A percentile compares a stretch with the other conserved stretches of the same genome.
These are phyloP conservation scores for Crotalus helleri DNA, from an alignment of 2,113 vertebrate species.

Conservation along the genomic window DNA sequence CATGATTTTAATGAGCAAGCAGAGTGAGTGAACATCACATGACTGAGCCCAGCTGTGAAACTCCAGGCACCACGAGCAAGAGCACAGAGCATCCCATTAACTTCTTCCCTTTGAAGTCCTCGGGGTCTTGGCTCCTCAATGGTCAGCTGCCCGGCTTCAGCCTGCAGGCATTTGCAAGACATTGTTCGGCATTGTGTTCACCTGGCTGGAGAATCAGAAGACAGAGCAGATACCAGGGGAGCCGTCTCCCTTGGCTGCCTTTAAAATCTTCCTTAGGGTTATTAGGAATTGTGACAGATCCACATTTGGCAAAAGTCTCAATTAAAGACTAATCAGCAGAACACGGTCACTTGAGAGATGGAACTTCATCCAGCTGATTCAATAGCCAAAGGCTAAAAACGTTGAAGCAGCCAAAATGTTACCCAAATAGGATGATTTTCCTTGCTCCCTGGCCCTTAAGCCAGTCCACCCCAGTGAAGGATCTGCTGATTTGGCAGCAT, in stretches of 20 bases:
- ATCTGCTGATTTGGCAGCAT: slow-evolving; percentile 48
- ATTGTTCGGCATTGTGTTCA: slow-evolving; percentile 27
- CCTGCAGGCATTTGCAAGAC: slow-evolving; percentile 24
- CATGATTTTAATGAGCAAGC: slow-evolving; percentile 19
- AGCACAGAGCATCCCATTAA: slow-evolving; percentile 22
- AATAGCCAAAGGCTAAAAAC: slow-evolving; percentile 68
- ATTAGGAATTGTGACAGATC: slow-evolving; percentile 58
- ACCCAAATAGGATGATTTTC: slow-evolving; percentile 67
- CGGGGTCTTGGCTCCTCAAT: not conserved
- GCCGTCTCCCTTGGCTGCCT: slow-evolving; percentile 40
- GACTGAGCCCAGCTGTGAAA: not conserved
- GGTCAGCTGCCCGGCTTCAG: slow-evolving; percentile 14
- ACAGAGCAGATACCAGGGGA: slow-evolving; percentile 25
- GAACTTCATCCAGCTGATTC: slow-evolving; percentile 58
- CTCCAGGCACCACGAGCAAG: not conserved
- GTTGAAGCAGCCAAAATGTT: slow-evolving; percentile 63
- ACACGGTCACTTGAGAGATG: slow-evolving; percentile 60
- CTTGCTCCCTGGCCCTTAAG: slow-evolving; percentile 7
- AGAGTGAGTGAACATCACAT: slow-evolving; percentile 43
- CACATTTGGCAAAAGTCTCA: slow-evolving; percentile 68
- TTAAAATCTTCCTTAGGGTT: slow-evolving; percentile 60
- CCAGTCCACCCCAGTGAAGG: slow-evolving; percentile 13
- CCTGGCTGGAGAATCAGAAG: slow-evolving; percentile 30
- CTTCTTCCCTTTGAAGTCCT: slow-evolving; percentile 51
- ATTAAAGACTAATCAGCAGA: slow-evolving; percentile 67